Evolutionary conservation across 1,140 invertebrate genomes (phyloP), one percentile per base, ranked within the genome.

Genomic region (Penaeus indicus): DNA sequence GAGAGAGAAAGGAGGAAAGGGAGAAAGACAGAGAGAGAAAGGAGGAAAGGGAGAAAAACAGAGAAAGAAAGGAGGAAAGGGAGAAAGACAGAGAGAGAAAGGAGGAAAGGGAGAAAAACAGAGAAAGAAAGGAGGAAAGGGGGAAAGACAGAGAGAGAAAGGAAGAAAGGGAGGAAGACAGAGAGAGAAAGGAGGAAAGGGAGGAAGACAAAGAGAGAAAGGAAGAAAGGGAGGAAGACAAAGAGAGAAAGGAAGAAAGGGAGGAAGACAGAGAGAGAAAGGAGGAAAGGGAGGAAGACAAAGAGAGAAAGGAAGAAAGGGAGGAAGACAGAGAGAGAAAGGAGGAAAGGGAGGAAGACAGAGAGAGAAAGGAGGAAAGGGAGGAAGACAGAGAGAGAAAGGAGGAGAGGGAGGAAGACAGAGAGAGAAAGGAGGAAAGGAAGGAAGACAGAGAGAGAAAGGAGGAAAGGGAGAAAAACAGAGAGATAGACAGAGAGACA

Each of bases 81-180:
- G 32, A 32, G 32, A 32, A 1, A 32, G 32, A 32, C 32, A 32
- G 32, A 32, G 42, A 81, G 79, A 81, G 38, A 81, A 54, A 81
- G 80, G 80, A 25, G 32, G 60, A 61, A 82, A 61, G 10, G 25
- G 75, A 11, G 38, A 78, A 47, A 47, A 27, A 32, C 19, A n/a
- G 22, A 78, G 21, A 47, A 27, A 47, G 75, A 19, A 32, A 32
- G 32, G 32, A 32, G 32, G 32, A 32, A 2, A 60, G 54, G 22
- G 3, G 22, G 79, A 81, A 22, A 81, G 32, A 32, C 1, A 32
- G 0, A 32, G 32, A 32, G 0, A 32, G 32, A 32, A 32, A 32
- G 38, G 60, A 47, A 80, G 78, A 80, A 18, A 80, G 38, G 60
- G 78, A 80, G 38, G 60, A n/a, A 80, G 38, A 80, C 32, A 80